phyloP scores from a whole-genome alignment of 2,113 vertebrate species.

The Psammodynastes pulverulentus region DNA sequence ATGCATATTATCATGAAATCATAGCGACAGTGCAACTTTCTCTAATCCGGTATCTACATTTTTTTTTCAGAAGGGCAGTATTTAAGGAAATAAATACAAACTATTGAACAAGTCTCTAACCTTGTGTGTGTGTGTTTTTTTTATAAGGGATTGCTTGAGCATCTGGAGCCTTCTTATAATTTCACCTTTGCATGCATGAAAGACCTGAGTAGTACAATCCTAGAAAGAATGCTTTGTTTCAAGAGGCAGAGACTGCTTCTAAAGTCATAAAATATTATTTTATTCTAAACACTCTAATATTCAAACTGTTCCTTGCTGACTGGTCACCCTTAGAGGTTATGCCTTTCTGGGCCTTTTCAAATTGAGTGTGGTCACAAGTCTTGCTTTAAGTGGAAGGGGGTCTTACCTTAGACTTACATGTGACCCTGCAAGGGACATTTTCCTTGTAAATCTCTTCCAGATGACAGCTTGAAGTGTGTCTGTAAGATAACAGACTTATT shows the following conservation, averaged over 20 bases:
- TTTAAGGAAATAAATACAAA: background rate
- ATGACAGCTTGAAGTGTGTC: conserved; percentile 68
- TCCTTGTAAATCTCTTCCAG: conserved; percentile 63
- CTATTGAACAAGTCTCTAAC: background rate
- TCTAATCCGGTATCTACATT: background rate
- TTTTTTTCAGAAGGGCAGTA: background rate
- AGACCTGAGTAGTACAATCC: background rate
- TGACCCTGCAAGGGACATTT: conserved; percentile 38
- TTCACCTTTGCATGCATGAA: background rate
- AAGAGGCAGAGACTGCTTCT: background rate
- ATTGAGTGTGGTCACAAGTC: background rate
- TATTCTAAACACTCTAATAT: background rate
- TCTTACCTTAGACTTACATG: conserved; percentile 20
- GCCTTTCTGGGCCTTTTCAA: background rate
- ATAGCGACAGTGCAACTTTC: background rate
- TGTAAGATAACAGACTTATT: conserved; percentile 65
- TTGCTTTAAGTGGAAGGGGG: conserved; percentile 30
- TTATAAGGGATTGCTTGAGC: background rate
- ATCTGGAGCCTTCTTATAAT: background rate
- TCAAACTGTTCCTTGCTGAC: background rate
- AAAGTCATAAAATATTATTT: background rate
- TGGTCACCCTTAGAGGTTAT: background rate
- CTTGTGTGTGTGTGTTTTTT: background rate
- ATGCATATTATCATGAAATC: background rate
- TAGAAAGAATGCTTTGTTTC: background rate